These are phyloP conservation scores for Callinectes sapidus DNA, from an alignment of 2,888 invertebrate species.

Conservation along the genomic window DNA sequence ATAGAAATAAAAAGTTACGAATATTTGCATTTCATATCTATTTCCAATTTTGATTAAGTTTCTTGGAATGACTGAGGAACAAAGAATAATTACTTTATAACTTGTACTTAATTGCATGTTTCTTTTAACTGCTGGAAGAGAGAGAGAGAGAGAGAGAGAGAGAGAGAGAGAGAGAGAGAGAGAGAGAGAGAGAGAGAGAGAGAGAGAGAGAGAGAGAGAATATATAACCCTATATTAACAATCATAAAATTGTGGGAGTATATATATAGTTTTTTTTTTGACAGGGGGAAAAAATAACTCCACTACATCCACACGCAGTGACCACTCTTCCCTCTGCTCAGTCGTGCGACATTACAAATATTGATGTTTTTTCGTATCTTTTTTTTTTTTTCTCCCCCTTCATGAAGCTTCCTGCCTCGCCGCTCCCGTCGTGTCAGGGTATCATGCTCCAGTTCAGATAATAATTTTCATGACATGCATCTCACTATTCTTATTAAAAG, in stretches of 20 bases:
- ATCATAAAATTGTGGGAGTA: too few species aligned
- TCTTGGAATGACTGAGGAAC: too few species aligned
- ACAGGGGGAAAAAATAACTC: too few species aligned
- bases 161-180: background rate
- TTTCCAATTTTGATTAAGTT: too few species aligned
- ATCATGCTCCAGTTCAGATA: background rate
- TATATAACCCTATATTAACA: too few species aligned
- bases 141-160: constrained; percentile 11
- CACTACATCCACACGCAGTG: too few species aligned
- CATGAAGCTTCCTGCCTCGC: background rate
- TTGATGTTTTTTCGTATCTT: background rate
- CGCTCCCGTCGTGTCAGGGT: background rate
- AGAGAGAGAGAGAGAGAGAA: constrained; percentile 32
- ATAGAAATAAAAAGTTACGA: too few species aligned
- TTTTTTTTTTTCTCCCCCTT: background rate
- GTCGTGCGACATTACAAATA: background rate
- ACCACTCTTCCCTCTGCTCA: background rate
- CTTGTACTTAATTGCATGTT: too few species aligned
- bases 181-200: constrained; percentile 29
- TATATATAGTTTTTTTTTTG: too few species aligned
- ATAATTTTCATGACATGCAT: background rate
- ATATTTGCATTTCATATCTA: too few species aligned
- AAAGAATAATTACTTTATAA: too few species aligned
- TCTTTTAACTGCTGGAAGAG: too few species aligned
- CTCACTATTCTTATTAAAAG: background rate